Evolutionary conservation across 1,140 invertebrate genomes (phyloP).

Genomic region (Araneus ventricosus): DNA sequence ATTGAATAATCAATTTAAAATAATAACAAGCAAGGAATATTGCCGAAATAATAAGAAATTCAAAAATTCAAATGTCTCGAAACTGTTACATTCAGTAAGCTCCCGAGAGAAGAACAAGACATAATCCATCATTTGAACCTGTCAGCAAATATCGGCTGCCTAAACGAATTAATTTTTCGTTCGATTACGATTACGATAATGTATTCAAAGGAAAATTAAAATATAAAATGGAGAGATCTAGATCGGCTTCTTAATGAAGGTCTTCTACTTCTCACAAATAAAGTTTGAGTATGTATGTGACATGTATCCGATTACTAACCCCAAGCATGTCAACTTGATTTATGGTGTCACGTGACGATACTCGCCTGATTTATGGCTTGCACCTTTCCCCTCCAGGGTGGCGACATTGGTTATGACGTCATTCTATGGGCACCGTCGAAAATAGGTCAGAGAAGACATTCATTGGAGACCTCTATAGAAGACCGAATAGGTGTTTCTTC

Average conservation of each 20-base stretch:
- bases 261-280: neutral
- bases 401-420: constrained; percentile 52
- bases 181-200: too few species aligned
- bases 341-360: constrained; percentile 47
- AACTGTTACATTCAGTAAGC: too few species aligned
- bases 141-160: too few species aligned
- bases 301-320: constrained; percentile 1
- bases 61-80: too few species aligned
- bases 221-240: too few species aligned
- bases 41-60: too few species aligned
- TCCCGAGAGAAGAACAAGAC: too few species aligned
- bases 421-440: constrained; percentile 31
- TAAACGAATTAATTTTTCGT: too few species aligned
- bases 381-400: constrained; percentile 29
- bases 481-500: neutral
- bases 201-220: too few species aligned
- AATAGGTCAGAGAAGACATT: constrained; percentile 3
- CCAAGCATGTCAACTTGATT: constrained; percentile 29
- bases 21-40: too few species aligned
- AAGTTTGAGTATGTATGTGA: neutral
- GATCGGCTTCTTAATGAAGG: neutral
- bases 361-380: constrained; percentile 45
- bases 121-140: too few species aligned
- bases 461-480: neutral
- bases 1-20: too few species aligned